Base-by-base conservation (phyloP, 2,113 vertebrate genomes). In the Dicaeum eximium region DNA sequence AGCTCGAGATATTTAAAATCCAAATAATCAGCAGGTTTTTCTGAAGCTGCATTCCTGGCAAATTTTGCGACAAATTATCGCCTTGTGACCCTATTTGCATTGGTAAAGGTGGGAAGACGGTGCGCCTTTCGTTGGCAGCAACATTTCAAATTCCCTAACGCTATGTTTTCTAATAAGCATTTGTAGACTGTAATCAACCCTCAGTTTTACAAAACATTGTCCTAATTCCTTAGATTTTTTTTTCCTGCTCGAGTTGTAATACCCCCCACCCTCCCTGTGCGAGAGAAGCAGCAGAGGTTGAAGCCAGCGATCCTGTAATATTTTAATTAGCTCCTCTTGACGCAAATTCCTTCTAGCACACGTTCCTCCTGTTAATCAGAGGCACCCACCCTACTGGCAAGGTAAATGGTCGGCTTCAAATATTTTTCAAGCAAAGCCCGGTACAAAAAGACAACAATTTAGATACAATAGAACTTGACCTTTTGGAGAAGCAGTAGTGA, bases 401-500 rank as follows among this genome's bases (percentile, higher is more conserved):
- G 86, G 94, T 92, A 86, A 81, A 94, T 42, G 65, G n/a, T 44
- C 10, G 33, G 8, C 19, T 84, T 86, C 44, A 22, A 24, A 5
- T 54, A 74, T 87, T 92, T 88, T 86, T 80, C 61, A 35, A 84
- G 70, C 35, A 71, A 92, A 96, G 60, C 18, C 14, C 30, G 27
- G 24, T 60, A 57, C 62, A 81, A 86, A 90, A 84, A 56, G 48
- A 56, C 66, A 86, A 81, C 78, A 65, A 40, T 83, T 96, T 90
- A 77, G 60, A 47, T 75, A 84, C 80, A 96, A 73, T 83, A 93
- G 96, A 98, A 93, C 91, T 95, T 96, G 94, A 97, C 94, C 93
- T 97, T 96, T 94, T 61, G 71, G 88, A 97, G 97, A 98, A 94
- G 78, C 74, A 10, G 48, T 45, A 94, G 71, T 86, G 95, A 96